Evolutionary conservation across 2,797 vertebrate genomes (phyloP).

Genomic region (Neostethus bicornis): DNA sequence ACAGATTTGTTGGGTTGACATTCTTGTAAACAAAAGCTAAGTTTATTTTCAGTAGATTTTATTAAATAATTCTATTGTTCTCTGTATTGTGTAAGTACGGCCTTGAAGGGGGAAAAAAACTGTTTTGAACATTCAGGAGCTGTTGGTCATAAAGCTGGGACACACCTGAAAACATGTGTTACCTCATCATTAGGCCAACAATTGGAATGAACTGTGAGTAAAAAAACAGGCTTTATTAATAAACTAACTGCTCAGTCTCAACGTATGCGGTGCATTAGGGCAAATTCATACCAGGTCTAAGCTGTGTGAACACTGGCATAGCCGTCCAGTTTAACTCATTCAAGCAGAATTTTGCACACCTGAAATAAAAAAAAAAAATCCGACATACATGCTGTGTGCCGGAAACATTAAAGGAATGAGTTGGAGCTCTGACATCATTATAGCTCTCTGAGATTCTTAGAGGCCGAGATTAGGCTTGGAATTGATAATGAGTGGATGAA

Average conservation of each 20-base stretch:
- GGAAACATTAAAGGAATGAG: constrained; percentile 52
- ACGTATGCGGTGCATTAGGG: constrained; percentile 63
- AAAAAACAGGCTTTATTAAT: constrained; percentile 61
- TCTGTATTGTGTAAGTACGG: constrained; percentile 28
- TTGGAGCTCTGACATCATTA: constrained; percentile 58
- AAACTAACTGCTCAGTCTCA: constrained; percentile 59
- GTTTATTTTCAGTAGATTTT: constrained; percentile 53
- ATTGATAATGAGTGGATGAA: constrained; percentile 57
- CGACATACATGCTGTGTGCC: constrained; percentile 48
- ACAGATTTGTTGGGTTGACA: constrained; percentile 51
- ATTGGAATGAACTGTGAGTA: constrained; percentile 77
- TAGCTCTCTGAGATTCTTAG: constrained; percentile 42
- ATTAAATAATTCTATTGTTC: constrained; percentile 50
- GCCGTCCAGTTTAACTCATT: constrained; percentile 37
- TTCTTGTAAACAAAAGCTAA: constrained; percentile 58
- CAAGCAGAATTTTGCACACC: constrained; percentile 53
- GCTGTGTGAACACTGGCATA: constrained; percentile 44
- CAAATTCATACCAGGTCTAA: constrained; percentile 67
- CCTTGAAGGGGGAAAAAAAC: constrained; percentile 20
- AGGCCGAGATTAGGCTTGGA: constrained; percentile 40
- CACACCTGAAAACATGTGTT: constrained; percentile 75
- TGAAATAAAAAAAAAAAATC: constrained; percentile 60
- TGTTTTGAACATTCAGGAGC: constrained; percentile 16
- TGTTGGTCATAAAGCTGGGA: constrained; percentile 35
- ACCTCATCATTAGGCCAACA: constrained; percentile 68